Conservation (phyloP, 2,113 vertebrate species). For the Chaetodon trifascialis region DNA sequence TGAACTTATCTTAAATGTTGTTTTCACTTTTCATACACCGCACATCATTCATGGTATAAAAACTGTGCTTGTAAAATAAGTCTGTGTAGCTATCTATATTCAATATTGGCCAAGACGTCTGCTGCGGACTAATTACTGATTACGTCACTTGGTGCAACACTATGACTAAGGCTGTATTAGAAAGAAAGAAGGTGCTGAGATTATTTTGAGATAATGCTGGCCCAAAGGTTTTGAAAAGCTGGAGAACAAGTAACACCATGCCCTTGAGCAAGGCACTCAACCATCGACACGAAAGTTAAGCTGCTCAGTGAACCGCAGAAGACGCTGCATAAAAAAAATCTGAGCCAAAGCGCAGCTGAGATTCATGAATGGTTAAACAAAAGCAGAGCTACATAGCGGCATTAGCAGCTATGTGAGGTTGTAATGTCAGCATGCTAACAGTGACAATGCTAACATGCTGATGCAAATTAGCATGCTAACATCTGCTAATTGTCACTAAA, state of each 20-base stretch:
- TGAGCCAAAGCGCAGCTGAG: background rate
- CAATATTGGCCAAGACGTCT: conserved; percentile 65
- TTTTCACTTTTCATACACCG: conserved; percentile 52
- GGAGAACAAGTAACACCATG: background rate
- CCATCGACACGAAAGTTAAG: background rate
- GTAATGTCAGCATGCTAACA: background rate
- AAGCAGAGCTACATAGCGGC: background rate
- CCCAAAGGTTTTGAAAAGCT: background rate
- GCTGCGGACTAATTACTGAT: conserved; percentile 50
- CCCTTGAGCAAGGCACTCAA: conserved; percentile 8
- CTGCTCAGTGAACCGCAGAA: background rate
- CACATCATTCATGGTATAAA: conserved; percentile 28
- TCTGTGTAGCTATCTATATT: conserved; percentile 51
- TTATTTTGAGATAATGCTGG: background rate
- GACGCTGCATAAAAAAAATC: background rate
- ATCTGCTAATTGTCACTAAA: background rate
- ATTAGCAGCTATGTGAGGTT: background rate
- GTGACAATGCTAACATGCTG: background rate
- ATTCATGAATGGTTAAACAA: background rate
- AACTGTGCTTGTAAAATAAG: conserved; percentile 45
- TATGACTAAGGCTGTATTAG: background rate
- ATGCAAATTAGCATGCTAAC: background rate
- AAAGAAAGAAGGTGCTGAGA: background rate
- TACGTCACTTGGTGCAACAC: conserved; percentile 21
- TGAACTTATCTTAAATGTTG: conserved; percentile 44